phyloP scores from a whole-genome alignment of 2,888 invertebrate species.

The Hyposoter dolosus region DNA sequence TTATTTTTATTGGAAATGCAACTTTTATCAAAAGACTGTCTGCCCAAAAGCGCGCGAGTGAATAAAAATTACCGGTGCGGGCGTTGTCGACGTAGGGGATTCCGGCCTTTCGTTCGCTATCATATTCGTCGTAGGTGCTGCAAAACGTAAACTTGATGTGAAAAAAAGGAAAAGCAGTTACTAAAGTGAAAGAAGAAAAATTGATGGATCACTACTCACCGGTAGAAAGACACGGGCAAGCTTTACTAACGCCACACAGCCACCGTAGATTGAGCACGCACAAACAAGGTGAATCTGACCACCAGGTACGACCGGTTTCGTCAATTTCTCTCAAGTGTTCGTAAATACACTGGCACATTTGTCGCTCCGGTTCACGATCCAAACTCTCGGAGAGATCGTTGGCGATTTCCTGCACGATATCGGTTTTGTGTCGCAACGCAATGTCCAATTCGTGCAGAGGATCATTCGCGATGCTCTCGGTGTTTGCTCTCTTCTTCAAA shows the following conservation, averaged over 20 bases:
- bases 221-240: conserved; percentile 77
- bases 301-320: conserved; percentile 75
- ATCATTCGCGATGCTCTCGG: conserved; percentile 24
- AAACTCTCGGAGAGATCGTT: conserved; percentile 60
- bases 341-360: conserved; percentile 79
- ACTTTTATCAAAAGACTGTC: neutral
- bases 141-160: neutral
- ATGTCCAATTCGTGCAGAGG: conserved; percentile 55
- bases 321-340: conserved; percentile 78
- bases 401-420: conserved; percentile 58
- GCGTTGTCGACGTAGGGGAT: conserved; percentile 57
- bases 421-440: conserved; percentile 55
- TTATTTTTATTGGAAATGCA: neutral
- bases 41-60: neutral
- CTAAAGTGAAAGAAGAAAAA: neutral
- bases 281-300: conserved; percentile 79
- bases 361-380: conserved; percentile 66
- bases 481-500: conserved; percentile 34
- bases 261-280: conserved; percentile 79
- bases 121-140: conserved; percentile 40
- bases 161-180: neutral
- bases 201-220: conserved; percentile 38
- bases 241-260: conserved; percentile 72
- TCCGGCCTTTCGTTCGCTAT: conserved; percentile 55
- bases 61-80: conserved; percentile 46